phyloP scores from a whole-genome alignment of 2,888 invertebrate genomes.

The Chalcis sispes region DNA sequence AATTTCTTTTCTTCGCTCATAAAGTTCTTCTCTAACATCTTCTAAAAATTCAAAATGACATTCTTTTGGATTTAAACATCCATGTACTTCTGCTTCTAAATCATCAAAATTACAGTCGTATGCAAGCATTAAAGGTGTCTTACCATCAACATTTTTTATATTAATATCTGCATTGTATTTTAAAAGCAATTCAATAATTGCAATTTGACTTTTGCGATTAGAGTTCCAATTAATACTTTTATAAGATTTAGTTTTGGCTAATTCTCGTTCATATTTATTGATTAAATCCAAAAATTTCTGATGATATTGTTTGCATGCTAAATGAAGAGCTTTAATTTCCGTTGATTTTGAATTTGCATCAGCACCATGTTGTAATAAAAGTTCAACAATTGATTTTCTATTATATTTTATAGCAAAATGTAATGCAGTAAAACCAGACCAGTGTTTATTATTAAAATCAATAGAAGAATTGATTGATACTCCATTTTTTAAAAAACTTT shows the following conservation, averaged over 20 bases:
- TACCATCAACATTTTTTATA: background rate
- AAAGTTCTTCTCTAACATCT: too few relatives aligned
- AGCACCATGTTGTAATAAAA: constrained; percentile 10
- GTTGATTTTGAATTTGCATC: too few relatives aligned
- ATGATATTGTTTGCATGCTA: background rate
- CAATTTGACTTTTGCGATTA: background rate
- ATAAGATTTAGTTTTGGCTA: background rate
- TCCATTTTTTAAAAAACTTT: constrained; percentile 3
- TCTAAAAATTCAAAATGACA: too few relatives aligned
- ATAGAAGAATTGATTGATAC: constrained; percentile 4
- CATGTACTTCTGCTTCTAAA: background rate
- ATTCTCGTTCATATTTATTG: background rate
- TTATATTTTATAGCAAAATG: constrained; percentile 2
- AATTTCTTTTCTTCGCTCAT: too few relatives aligned
- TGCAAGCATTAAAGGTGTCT: background rate
- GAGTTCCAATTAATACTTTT: background rate
- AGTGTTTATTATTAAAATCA: background rate
- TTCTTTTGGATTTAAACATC: background rate
- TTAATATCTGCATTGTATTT: background rate
- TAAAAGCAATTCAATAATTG: background rate
- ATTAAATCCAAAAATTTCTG: background rate
- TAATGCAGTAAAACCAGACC: background rate
- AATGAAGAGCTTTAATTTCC: constrained; percentile 12
- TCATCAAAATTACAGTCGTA: background rate
- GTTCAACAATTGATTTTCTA: background rate